phyloP scores from a whole-genome alignment of 2,888 invertebrate species.

The Coenonympha arcania region DNA sequence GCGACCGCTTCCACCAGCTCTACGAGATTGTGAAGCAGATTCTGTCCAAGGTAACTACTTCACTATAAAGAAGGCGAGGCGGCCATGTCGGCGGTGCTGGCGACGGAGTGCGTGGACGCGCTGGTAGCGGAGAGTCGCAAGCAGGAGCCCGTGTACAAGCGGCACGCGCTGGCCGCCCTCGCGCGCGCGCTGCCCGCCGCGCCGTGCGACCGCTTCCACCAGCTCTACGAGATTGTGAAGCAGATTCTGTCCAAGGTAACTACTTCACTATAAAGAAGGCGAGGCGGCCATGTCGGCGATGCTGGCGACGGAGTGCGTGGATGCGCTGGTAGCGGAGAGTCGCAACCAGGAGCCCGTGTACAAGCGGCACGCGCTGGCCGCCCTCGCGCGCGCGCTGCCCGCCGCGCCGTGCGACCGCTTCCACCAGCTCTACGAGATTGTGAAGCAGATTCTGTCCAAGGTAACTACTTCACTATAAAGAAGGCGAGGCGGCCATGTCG shows the following conservation, averaged over 20 bases:
- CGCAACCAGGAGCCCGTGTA: constrained; percentile 85
- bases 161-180: constrained; percentile 80
- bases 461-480: constrained; percentile 49
- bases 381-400: constrained; percentile 82
- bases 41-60: no score
- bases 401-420: constrained; percentile 83
- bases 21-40: no score
- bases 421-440: constrained; percentile 84
- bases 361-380: constrained; percentile 80
- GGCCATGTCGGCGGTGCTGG: constrained; percentile 43
- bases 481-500: no score
- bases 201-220: constrained; percentile 83
- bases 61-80: constrained; percentile 53
- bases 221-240: constrained; percentile 84
- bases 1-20: no score
- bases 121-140: constrained; percentile 87
- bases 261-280: no score
- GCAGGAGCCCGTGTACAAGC: constrained; percentile 83
- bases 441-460: constrained; percentile 79
- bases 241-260: constrained; percentile 78
- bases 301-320: constrained; percentile 70
- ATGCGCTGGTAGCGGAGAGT: constrained; percentile 83
- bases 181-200: constrained; percentile 83
- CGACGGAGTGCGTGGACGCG: constrained; percentile 75
- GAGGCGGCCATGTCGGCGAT: constrained; percentile 47